phyloP scores from a whole-genome alignment of 2,797 vertebrate species.

The Tiaroga cobitis region DNA sequence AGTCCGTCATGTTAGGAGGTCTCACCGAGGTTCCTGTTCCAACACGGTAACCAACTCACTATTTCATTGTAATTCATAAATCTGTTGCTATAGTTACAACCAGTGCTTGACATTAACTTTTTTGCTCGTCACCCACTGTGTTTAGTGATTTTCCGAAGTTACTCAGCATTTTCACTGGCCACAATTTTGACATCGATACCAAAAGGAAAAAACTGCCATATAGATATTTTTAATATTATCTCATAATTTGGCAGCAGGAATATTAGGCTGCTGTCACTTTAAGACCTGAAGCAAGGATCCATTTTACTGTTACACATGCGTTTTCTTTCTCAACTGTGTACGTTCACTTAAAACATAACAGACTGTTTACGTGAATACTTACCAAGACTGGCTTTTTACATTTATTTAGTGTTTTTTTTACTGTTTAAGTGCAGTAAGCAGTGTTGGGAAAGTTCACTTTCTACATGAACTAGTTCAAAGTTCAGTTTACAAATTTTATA shows the following conservation, averaged over 20 bases:
- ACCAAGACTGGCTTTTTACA: too few species aligned
- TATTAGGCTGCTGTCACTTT: too few species aligned
- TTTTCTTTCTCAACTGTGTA: too few species aligned
- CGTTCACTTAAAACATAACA: neutral
- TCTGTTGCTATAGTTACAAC: neutral
- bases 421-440: neutral
- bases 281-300: too few species aligned
- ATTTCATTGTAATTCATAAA: neutral
- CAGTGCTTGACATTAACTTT: too few species aligned
- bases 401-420: neutral
- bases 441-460: too few species aligned
- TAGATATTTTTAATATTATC: neutral
- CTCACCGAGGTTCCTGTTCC: slow-evolving; percentile 97
- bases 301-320: too few species aligned
- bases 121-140: neutral
- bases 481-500: too few species aligned
- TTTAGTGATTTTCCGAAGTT: neutral
- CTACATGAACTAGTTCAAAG: too few species aligned
- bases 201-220: neutral
- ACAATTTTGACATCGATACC: neutral
- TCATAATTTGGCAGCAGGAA: too few species aligned
- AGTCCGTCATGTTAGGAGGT: slow-evolving; percentile 94
- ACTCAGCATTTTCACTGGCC: neutral
- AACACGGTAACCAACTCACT: slow-evolving; percentile 81
- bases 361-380: too few species aligned